These are phyloP conservation scores for Girardinus metallicus DNA, from an alignment of 2,797 vertebrate species.

Conservation along the genomic window DNA sequence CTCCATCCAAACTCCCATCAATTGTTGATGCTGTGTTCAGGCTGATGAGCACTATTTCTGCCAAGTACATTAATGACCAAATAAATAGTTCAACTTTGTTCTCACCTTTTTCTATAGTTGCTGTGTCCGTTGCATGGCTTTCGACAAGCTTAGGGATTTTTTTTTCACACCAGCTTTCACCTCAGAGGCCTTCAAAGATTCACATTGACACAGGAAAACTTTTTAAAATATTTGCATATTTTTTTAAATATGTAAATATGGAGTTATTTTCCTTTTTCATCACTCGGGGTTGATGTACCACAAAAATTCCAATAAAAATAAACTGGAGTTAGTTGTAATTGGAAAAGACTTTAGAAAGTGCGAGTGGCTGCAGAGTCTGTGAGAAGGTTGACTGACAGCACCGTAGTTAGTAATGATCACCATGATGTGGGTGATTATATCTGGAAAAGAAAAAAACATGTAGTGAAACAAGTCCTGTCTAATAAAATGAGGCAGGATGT, in stretches of 20 bases:
- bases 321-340: neutral
- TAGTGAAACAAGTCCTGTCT: neutral
- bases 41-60: neutral
- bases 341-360: neutral
- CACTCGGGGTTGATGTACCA: neutral
- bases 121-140: neutral
- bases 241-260: too few species aligned
- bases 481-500: constrained; percentile 10
- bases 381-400: neutral
- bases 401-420: neutral
- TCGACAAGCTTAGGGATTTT: neutral
- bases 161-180: neutral
- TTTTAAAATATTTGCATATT: too few species aligned
- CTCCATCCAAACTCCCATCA: neutral
- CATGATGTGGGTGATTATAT: neutral
- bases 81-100: neutral
- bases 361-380: neutral
- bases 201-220: neutral
- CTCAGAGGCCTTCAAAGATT: neutral
- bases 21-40: neutral
- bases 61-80: neutral
- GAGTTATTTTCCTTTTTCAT: neutral
- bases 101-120: neutral
- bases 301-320: neutral
- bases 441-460: too few species aligned